Evolutionary conservation across 35 echinoderm and acorn worm genomes (phyloP).

Genomic region (Acanthaster planci): DNA sequence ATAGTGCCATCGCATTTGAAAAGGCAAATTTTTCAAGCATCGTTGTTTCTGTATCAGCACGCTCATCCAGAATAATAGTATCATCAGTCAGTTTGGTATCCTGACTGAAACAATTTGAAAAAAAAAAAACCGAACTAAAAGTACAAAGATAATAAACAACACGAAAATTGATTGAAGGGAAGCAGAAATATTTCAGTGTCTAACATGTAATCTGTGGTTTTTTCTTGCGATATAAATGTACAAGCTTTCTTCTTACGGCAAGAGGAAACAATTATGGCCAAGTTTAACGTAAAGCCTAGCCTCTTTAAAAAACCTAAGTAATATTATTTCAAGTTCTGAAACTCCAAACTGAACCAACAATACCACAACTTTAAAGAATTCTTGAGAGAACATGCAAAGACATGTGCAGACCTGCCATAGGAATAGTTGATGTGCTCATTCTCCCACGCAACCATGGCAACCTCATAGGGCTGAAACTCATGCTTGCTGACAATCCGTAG

Average conservation of each 20-base stretch:
- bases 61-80: constrained; percentile 48
- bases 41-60: constrained; percentile 29
- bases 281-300: too few species aligned
- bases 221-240: too few species aligned
- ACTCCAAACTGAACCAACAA: too few species aligned
- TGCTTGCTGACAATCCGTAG: constrained; percentile 71
- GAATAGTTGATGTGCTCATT: constrained; percentile 90
- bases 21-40: constrained; percentile 88
- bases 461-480: constrained; percentile 64
- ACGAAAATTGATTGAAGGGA: too few species aligned
- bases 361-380: too few species aligned
- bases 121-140: neutral
- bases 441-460: constrained; percentile 82
- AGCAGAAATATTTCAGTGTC: too few species aligned
- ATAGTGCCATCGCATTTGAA: constrained; percentile 85
- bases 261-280: too few species aligned
- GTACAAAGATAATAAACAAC: too few species aligned
- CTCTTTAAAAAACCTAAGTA: too few species aligned
- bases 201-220: neutral
- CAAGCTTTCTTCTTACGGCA: too few species aligned
- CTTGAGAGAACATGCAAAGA: too few species aligned
- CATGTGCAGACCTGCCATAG: constrained; percentile 73
- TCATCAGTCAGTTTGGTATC: constrained; percentile 49
- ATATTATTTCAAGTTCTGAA: too few species aligned
- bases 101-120: constrained; percentile 20